Evolutionary conservation across 1,140 invertebrate genomes (phyloP).

Genomic region (Ectropis grisescens): DNA sequence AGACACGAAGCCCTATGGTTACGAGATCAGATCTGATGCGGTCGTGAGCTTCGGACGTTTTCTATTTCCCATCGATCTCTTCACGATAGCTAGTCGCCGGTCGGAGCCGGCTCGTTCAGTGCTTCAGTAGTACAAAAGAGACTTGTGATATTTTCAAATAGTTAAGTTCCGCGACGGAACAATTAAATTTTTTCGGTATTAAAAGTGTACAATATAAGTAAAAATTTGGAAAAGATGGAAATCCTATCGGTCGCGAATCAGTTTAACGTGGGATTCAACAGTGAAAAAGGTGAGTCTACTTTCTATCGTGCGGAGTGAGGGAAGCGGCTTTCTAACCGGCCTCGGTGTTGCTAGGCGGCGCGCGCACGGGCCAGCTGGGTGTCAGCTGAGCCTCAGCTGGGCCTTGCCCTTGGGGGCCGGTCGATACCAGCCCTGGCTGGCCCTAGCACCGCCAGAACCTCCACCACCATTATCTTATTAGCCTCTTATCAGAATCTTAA

Average conservation of each 20-base stretch:
- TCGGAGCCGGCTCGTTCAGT: conserved; percentile 44
- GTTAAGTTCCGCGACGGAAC: conserved; percentile 55
- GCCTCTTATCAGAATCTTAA: too few species aligned
- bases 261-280: conserved; percentile 68
- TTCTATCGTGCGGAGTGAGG: conserved; percentile 42
- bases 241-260: conserved; percentile 68
- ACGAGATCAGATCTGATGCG: conserved; percentile 67
- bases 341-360: conserved; percentile 59
- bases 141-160: conserved; percentile 71
- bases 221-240: conserved; percentile 71
- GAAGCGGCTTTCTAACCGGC: conserved; percentile 52
- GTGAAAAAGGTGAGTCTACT: conserved; percentile 68
- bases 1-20: conserved; percentile 60
- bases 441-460: too few species aligned
- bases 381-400: not conserved
- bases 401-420: not conserved
- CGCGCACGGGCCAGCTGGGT: conserved; percentile 26
- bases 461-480: too few species aligned
- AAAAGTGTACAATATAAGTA: conserved; percentile 70
- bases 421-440: too few species aligned
- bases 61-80: conserved; percentile 55
- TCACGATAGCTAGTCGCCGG: conserved; percentile 51
- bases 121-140: conserved; percentile 69
- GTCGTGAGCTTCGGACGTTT: conserved; percentile 49
- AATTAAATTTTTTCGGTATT: conserved; percentile 43